Percentiles rank a stretch among this genome's conserved stretches.
Evolutionary conservation across 2,888 invertebrate genomes (phyloP).

Genomic region (Drosophila meridionalis): DNA sequence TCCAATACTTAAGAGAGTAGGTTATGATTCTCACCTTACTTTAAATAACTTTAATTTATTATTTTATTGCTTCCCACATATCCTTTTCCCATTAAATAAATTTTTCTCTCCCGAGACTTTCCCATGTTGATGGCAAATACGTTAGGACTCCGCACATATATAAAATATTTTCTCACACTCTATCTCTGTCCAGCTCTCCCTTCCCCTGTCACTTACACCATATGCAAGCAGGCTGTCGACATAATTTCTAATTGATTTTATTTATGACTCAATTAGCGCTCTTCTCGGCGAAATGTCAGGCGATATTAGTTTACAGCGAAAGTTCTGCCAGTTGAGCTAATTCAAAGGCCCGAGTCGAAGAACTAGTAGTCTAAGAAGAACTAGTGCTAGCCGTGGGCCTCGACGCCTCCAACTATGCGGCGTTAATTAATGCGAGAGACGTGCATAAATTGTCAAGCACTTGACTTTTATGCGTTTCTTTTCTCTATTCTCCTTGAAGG

Average conservation of each 20-base stretch:
- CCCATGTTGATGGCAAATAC: not conserved
- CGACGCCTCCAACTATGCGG: conserved; percentile 56
- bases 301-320: conserved; percentile 64
- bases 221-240: conserved; percentile 6
- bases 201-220: not conserved
- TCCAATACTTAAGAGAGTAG: not conserved
- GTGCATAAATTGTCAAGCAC: conserved; percentile 73
- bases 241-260: conserved; percentile 55
- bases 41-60: not conserved
- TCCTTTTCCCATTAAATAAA: not conserved
- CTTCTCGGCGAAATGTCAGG: conserved; percentile 22
- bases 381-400: conserved; percentile 15
- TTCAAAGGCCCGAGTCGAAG: conserved; percentile 53
- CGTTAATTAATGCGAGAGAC: conserved; percentile 74
- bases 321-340: conserved; percentile 39
- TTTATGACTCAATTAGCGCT: conserved; percentile 70
- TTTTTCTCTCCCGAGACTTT: not conserved
- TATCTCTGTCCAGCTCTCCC: not conserved
- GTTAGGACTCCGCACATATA: not conserved
- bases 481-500: not conserved
- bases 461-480: conserved; percentile 69
- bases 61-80: not conserved
- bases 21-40: not conserved
- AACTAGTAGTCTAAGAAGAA: conserved; percentile 40
- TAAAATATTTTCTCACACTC: not conserved